Conservation (phyloP, 2,888 invertebrate genomes). For the Melipona bicolor region DNA sequence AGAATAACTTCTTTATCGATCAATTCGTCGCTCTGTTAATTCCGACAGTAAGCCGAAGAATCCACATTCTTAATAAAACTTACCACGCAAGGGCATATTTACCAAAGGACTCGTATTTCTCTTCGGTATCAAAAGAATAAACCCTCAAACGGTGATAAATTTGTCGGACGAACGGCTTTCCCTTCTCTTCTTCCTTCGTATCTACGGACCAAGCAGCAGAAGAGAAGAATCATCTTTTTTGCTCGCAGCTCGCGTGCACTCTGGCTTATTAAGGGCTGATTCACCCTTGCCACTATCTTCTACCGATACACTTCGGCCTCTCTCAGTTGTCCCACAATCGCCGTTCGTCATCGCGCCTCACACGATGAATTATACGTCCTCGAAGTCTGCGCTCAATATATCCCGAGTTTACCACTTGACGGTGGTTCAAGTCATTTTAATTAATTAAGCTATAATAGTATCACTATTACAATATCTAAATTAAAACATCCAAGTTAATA, state of each 20-base stretch:
- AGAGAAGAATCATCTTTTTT: conserved; percentile 64
- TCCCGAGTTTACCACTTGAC: conserved; percentile 66
- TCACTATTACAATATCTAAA: no score
- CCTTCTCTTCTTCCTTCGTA: conserved; percentile 7
- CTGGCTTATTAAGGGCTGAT: conserved; percentile 82
- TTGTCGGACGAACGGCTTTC: conserved; percentile 10
- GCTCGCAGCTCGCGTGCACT: conserved; percentile 81
- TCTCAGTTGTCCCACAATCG: conserved; percentile 76
- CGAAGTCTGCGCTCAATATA: conserved; percentile 63
- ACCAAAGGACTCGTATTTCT: not conserved
- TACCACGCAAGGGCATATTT: not conserved
- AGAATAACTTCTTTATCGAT: no score
- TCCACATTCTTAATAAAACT: not conserved
- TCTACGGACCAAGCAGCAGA: not conserved
- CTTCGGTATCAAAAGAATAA: conserved; percentile 25
- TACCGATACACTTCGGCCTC: conserved; percentile 66
- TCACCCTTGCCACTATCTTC: conserved; percentile 66
- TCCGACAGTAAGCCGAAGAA: not conserved
- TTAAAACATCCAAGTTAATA: no score
- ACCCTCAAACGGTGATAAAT: conserved; percentile 42
- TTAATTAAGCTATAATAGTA: no score
- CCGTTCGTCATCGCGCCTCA: conserved; percentile 78
- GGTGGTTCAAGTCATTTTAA: no score
- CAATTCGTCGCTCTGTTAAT: not conserved
- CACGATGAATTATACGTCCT: conserved; percentile 78